These are phyloP conservation scores for Rhamnusium bicolor DNA, from an alignment of 2,888 invertebrate species.

Conservation along the genomic window DNA sequence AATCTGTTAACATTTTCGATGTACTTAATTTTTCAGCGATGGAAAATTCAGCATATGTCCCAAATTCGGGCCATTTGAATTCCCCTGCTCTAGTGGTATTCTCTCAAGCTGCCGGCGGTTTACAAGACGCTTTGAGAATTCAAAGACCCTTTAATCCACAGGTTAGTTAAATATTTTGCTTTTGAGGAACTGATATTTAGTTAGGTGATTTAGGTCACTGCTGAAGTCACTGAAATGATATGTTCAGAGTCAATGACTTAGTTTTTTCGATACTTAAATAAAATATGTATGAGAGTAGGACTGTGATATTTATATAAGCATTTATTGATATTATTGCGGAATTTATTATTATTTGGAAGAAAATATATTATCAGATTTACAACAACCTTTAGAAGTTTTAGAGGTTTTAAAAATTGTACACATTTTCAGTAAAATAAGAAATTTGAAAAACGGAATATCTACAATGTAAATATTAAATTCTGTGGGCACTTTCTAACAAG, in stretches of 20 bases:
- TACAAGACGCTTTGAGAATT: slow-evolving; percentile 83
- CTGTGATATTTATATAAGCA: no score
- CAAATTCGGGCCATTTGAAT: slow-evolving; percentile 81
- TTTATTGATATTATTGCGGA: no score
- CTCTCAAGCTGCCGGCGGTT: slow-evolving; percentile 82
- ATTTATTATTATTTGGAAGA: no score
- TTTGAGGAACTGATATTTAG: not conserved
- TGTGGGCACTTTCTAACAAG: no score
- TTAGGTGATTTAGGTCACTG: not conserved
- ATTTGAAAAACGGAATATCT: no score
- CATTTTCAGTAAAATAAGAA: no score
- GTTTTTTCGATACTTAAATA: no score
- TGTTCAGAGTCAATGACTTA: not conserved
- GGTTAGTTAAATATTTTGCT: slow-evolving; percentile 69
- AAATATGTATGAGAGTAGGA: no score
- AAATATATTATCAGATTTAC: no score
- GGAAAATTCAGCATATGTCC: slow-evolving; percentile 84
- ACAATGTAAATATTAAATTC: no score
- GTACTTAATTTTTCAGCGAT: slow-evolving; percentile 69
- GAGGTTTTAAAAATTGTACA: no score
- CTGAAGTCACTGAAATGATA: slow-evolving; percentile 3
- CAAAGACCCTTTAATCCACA: slow-evolving; percentile 84
- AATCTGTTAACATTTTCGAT: slow-evolving; percentile 31
- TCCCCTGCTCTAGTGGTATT: slow-evolving; percentile 84
- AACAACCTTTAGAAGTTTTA: no score